Evolutionary conservation across 2,797 vertebrate species (phyloP).

Genomic region (Sorex maritimensis): DNA sequence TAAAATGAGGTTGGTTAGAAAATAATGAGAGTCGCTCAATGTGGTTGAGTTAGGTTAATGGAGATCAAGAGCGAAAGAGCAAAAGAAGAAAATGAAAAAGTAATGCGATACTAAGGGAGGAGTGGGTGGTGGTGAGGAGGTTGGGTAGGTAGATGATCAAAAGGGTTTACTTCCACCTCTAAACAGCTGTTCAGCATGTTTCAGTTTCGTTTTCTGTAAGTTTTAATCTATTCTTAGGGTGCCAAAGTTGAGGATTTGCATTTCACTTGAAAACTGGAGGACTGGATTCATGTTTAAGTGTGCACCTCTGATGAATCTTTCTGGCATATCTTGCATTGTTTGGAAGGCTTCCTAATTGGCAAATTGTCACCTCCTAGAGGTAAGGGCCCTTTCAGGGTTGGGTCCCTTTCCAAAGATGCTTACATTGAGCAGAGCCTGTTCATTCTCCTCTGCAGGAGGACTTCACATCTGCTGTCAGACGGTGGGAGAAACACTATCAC

Average conservation of each 20-base stretch:
- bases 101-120: not conserved
- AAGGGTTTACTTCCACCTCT: not conserved
- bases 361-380: constrained; percentile 45
- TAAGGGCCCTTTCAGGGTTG: constrained; percentile 51
- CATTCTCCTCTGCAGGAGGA: not conserved
- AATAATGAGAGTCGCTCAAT: not conserved
- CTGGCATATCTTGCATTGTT: constrained; percentile 5
- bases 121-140: not conserved
- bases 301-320: not conserved
- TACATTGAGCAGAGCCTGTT: constrained; percentile 17
- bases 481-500: not conserved
- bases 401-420: constrained; percentile 1
- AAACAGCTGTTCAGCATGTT: not conserved
- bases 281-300: not conserved
- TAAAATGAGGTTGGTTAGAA: not conserved
- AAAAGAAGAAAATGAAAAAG: not conserved
- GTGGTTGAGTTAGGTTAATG: constrained; percentile 23
- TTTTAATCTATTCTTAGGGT: constrained; percentile 5
- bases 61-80: constrained; percentile 20
- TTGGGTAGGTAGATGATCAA: not conserved
- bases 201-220: constrained; percentile 41
- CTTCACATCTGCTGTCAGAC: constrained; percentile 12
- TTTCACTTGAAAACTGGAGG: not conserved
- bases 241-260: not conserved
- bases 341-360: constrained; percentile 32